Percentiles rank a stretch among this genome's conserved stretches.
Conservation (phyloP, 2,888 invertebrate genomes). For the Caenorhabditis panamensis region DNA sequence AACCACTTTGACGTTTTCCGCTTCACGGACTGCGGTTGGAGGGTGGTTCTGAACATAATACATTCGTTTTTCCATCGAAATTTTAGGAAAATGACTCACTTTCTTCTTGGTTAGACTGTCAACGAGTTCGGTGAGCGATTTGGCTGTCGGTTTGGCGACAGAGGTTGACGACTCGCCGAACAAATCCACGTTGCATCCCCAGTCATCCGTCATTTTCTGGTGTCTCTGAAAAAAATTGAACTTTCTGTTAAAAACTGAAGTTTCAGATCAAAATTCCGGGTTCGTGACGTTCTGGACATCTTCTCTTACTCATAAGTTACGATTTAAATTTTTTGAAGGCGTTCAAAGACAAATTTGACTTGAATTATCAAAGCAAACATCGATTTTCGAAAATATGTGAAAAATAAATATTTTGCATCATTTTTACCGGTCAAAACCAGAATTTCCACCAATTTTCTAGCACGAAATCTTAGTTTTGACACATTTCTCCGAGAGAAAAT, state of each 20-base stretch:
- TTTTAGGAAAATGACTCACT: slow-evolving; percentile 1
- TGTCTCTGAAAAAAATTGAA: background rate
- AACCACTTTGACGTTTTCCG: slow-evolving; percentile 54
- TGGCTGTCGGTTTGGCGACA: slow-evolving; percentile 20
- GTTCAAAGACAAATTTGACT: background rate
- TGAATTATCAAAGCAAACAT: background rate
- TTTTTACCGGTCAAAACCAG: background rate
- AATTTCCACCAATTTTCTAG: background rate
- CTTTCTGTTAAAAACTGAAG: background rate
- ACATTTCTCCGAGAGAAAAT: slow-evolving; percentile 4
- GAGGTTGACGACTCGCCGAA: slow-evolving; percentile 53
- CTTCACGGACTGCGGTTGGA: slow-evolving; percentile 9
- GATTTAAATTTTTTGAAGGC: background rate
- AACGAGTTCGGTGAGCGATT: slow-evolving; percentile 56
- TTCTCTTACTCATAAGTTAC: too few relatives aligned
- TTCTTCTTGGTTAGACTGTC: slow-evolving; percentile 58
- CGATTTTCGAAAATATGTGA: background rate
- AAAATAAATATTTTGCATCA: background rate
- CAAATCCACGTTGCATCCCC: slow-evolving; percentile 63
- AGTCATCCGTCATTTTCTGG: slow-evolving; percentile 65
- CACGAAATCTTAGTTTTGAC: background rate
- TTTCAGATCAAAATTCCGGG: too few relatives aligned
- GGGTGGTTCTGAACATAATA: slow-evolving; percentile 38
- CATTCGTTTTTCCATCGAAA: background rate
- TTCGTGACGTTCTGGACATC: too few relatives aligned